Evolutionary conservation across 2,888 invertebrate species (phyloP).

Genomic region (Parthenolecanium corni): DNA sequence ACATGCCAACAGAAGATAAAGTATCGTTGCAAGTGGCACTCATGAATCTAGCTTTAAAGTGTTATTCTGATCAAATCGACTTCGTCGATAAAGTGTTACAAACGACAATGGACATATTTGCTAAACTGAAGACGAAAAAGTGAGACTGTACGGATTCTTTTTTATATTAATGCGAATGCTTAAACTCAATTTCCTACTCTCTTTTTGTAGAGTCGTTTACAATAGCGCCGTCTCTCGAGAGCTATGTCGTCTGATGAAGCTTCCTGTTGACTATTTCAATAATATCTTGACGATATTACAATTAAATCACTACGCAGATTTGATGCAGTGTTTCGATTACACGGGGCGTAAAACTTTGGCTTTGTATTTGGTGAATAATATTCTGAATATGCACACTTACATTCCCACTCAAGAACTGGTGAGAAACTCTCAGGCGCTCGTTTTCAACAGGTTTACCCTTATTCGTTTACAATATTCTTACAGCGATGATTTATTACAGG

Average conservation of each 20-base stretch:
- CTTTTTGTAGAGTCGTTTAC: slow-evolving; percentile 52
- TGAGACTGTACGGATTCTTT: slow-evolving; percentile 37
- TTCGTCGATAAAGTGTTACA: slow-evolving; percentile 91
- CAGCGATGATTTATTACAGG: slow-evolving; percentile 40
- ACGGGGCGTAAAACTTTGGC: slow-evolving; percentile 72
- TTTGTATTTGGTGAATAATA: slow-evolving; percentile 77
- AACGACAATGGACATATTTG: slow-evolving; percentile 81
- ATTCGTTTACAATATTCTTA: background rate
- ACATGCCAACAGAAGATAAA: slow-evolving; percentile 93
- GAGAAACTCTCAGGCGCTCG: background rate
- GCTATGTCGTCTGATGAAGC: slow-evolving; percentile 79
- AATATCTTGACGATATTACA: slow-evolving; percentile 77
- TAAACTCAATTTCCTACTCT: background rate
- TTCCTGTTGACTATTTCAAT: slow-evolving; percentile 90
- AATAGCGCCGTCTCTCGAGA: slow-evolving; percentile 82
- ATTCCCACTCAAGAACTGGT: slow-evolving; percentile 82
- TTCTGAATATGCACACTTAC: slow-evolving; percentile 75
- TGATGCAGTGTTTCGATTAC: slow-evolving; percentile 79
- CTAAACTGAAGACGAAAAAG: slow-evolving; percentile 71
- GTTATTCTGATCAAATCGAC: slow-evolving; percentile 86
- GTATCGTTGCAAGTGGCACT: slow-evolving; percentile 89
- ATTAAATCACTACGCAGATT: slow-evolving; percentile 72
- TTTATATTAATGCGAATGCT: background rate
- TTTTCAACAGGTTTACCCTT: slow-evolving; percentile 33
- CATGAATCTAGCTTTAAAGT: slow-evolving; percentile 87